Evolutionary conservation across 2,888 invertebrate species (phyloP), one percentile per base, ranked within the genome.

Genomic region (Altica lythri): DNA sequence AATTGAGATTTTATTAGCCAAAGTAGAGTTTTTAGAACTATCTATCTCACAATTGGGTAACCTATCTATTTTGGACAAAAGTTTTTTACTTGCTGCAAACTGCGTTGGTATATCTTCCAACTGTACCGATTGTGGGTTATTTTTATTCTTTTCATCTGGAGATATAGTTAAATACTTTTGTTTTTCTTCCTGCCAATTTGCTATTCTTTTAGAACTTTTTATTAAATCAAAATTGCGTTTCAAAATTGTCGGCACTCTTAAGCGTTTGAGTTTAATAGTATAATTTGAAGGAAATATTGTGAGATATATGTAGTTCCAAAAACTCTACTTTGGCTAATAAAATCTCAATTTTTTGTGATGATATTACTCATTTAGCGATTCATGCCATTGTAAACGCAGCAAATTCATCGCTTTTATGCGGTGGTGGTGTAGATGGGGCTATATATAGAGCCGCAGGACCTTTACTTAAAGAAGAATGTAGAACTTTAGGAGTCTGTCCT

Each of bases 331-430:
- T 88, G n/a, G 75, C 79, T 3, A 75, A 81, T n/a, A 86, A 83
- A 72, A 79, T 89, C 35, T 84, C 85, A 4, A 75, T 88, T 54
- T 90, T 83, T 78, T 78, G 77, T 70, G 93, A 92, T 1, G 92
- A 94, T 71, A 93, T 95, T 16, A 94, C 93, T 0, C 80, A 81
- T 44, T 77, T 95, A 37, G 89, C 91, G 80, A 81, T 94, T 52
- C 92, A 93, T 79, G 90, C 87, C 0, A 92, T 95, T 65, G 92
- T 93, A 0, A 95, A 95, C 80, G 94, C 95, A 25, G 95, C 95
- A 0, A 95, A 95, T 76, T 81, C 81, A 0, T 74, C 75, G 13
- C 77, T 94, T 34, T 73, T 81, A 38, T 91, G 90, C 4, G 94
- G 95, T 16, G 92, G 92, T 18, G 93, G 94, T 72, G 94, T 95